These are phyloP conservation scores for Helicoverpa zea DNA, from an alignment of 1,140 invertebrate genomes.

Conservation along the genomic window DNA sequence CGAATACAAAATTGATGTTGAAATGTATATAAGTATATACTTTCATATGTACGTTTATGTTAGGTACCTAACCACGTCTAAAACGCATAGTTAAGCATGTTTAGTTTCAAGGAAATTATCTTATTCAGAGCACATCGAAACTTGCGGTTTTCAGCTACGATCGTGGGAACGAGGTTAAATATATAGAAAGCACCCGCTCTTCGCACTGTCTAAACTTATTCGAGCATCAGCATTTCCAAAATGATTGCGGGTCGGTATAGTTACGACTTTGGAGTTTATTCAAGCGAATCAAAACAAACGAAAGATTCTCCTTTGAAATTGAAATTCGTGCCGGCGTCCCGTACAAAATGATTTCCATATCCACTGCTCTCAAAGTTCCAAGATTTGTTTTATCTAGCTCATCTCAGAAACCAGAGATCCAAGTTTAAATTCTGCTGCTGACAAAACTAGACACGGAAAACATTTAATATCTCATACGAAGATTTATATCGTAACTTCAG, in stretches of 20 bases:
- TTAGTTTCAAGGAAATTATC: too few relatives aligned
- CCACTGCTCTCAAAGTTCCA: constrained; percentile 11
- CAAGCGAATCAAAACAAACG: neutral
- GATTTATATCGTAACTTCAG: constrained; percentile 10
- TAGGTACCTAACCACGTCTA: too few relatives aligned
- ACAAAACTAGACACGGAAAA: neutral
- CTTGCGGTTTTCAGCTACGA: too few relatives aligned
- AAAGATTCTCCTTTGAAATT: constrained; percentile 28
- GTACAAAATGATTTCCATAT: constrained; percentile 4
- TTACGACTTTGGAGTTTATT: neutral
- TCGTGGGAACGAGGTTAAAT: too few relatives aligned
- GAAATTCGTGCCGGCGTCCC: neutral
- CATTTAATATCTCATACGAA: neutral
- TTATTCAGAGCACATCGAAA: too few relatives aligned
- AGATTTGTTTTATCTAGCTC: constrained; percentile 7
- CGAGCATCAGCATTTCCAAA: neutral
- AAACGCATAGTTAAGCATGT: too few relatives aligned
- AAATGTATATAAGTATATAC: too few relatives aligned
- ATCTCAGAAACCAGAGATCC: neutral
- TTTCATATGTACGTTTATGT: too few relatives aligned
- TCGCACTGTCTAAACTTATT: too few relatives aligned
- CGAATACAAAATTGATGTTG: too few relatives aligned
- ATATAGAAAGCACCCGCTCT: too few relatives aligned
- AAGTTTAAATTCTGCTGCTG: constrained; percentile 3
- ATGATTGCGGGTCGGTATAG: neutral